A percentile compares a stretch with the other conserved stretches of the same genome.
These are phyloP conservation scores for Dendrolimus kikuchii DNA, from an alignment of 1,140 invertebrate genomes.

Conservation along the genomic window DNA sequence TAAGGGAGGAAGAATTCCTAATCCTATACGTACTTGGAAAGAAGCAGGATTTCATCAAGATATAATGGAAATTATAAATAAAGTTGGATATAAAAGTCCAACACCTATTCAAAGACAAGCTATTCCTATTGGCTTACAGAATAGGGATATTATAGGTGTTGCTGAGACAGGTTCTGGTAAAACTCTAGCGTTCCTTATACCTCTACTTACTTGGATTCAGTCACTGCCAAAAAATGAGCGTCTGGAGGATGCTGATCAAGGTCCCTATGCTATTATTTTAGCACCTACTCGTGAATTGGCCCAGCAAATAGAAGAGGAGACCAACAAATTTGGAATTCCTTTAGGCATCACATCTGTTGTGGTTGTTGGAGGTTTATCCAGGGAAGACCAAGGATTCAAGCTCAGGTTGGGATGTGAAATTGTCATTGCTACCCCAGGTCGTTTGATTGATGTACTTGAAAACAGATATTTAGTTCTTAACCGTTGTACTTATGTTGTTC, in stretches of 20 bases:
- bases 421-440: conserved; percentile 99
- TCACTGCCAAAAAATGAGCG: conserved; percentile 96
- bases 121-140: conserved; percentile 98
- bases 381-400: conserved; percentile 99
- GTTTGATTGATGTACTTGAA: conserved; percentile 98
- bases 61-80: conserved; percentile 95
- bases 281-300: conserved; percentile 99
- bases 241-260: conserved; percentile 93
- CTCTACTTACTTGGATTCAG: conserved; percentile 98
- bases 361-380: conserved; percentile 97
- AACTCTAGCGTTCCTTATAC: conserved; percentile 98
- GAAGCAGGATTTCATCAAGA: conserved; percentile 94
- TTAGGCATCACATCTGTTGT: conserved; percentile 97
- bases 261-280: conserved; percentile 99
- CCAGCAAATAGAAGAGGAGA: conserved; percentile 99
- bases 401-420: conserved; percentile 98
- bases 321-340: conserved; percentile 96
- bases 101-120: conserved; percentile 99
- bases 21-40: conserved; percentile 95
- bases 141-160: conserved; percentile 99
- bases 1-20: conserved; percentile 97
- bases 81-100: conserved; percentile 97
- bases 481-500: conserved; percentile 95
- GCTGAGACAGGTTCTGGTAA: conserved; percentile 99
- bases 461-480: conserved; percentile 97